Conservation (phyloP, 2,113 vertebrate genomes). For the Cynocephalus volans region DNA sequence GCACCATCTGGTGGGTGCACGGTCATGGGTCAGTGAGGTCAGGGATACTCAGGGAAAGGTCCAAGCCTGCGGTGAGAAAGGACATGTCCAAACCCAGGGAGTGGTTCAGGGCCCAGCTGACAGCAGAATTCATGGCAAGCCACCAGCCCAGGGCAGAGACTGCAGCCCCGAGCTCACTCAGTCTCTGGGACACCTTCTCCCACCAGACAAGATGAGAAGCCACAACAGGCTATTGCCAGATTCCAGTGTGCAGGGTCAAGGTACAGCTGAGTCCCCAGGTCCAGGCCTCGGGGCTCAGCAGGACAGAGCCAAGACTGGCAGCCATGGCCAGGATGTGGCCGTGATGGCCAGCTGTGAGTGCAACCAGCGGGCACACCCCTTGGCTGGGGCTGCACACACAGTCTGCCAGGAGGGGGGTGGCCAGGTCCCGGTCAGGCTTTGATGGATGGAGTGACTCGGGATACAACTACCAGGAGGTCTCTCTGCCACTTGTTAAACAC, state of each 20-base stretch:
- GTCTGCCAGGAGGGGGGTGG: neutral
- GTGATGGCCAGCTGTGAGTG: neutral
- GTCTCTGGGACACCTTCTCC: neutral
- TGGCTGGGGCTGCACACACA: neutral
- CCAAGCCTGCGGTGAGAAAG: neutral
- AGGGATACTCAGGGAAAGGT: neutral
- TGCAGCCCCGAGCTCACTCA: neutral
- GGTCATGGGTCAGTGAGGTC: neutral
- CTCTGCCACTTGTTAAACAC: neutral
- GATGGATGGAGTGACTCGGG: neutral
- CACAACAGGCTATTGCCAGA: neutral
- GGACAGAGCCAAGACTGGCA: neutral
- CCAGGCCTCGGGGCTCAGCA: neutral
- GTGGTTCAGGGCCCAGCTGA: neutral
- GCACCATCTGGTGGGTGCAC: neutral
- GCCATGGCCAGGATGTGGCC: neutral
- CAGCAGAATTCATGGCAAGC: neutral
- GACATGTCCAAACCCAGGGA: neutral
- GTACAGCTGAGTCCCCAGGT: neutral
- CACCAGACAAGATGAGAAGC: neutral
- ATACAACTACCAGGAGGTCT: neutral
- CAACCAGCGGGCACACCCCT: neutral
- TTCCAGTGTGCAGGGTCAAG: neutral
- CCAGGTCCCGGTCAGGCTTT: neutral
- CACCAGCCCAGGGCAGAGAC: neutral